Evolutionary conservation across 1,140 invertebrate genomes (phyloP), one percentile per base, ranked within the genome.

Genomic region (Drosophila parvula): DNA sequence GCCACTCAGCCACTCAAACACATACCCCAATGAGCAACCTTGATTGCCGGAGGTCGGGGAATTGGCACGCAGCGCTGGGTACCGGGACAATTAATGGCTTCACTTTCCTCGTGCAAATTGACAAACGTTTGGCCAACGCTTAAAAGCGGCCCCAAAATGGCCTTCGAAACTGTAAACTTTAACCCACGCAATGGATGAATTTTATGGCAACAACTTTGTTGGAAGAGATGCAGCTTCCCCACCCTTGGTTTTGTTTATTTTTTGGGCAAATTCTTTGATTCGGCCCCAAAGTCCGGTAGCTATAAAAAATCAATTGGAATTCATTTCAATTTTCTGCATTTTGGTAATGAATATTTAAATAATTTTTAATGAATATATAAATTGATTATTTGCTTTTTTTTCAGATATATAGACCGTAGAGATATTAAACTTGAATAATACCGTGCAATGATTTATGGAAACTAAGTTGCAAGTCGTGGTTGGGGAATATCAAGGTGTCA

Each of bases 1-100:
- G n/a, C 4, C 34, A 18, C 14, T 27, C 22, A 18, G 38, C 38
- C 36, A 44, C 32, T 73, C 51, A 71, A 71, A 71, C 18, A 27
- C 12, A 44, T 65, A 28, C 62, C 62, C 50, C 40, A 47, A 28
- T n/a, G 68, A 10, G 44, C 28, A 70, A 32, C 74, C 74, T 69
- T 77, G 55, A 77, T 75, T 51, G 55, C 74, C 73, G 38, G 55
- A 45, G 63, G 53, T 51, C 32, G 38, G 74, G 38, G 74, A 40
- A 36, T 45, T 30, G 22, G 32, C 48, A 50, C 48, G 28, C 34
- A 36, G 36, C 36, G 28, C 18, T 40, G 56, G 70, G 48, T 44
- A 30, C 53, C 36, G 41, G 56, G 45, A 62, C 81, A 81, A 84
- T 84, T 84, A 86, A 86, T 84, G 81, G 70, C 69, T 81, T 84